phyloP scores from a whole-genome alignment of 2,888 invertebrate species.

The Ditylenchus weischeri region DNA sequence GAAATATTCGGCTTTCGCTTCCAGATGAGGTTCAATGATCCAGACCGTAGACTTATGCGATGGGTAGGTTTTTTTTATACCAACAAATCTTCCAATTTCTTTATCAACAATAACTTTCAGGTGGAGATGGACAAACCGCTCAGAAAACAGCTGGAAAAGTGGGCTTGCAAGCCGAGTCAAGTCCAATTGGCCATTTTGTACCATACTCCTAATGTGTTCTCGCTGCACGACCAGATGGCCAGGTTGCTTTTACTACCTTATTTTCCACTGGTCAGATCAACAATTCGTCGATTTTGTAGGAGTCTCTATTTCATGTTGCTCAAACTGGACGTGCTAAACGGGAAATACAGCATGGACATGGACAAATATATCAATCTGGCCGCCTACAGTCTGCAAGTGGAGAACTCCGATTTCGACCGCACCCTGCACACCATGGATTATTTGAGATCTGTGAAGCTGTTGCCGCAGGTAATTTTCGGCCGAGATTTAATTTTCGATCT shows the following conservation, averaged over 20 bases:
- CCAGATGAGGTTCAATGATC: constrained; percentile 30
- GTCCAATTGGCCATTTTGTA: constrained; percentile 88
- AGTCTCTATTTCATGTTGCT: constrained; percentile 93
- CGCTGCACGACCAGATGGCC: constrained; percentile 87
- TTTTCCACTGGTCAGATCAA: too few relatives aligned
- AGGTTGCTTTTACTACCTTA: constrained; percentile 64
- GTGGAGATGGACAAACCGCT: constrained; percentile 73
- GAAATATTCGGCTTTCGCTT: constrained; percentile 30
- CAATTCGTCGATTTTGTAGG: constrained; percentile 58
- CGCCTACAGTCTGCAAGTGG: constrained; percentile 90
- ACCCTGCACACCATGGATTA: constrained; percentile 87
- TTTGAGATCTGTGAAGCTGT: constrained; percentile 81
- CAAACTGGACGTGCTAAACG: constrained; percentile 89
- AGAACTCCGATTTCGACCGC: constrained; percentile 86
- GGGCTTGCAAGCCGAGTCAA: constrained; percentile 66
- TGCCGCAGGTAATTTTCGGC: constrained; percentile 74
- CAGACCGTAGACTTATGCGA: constrained; percentile 59
- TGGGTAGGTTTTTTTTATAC: constrained; percentile 67
- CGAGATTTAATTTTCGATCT: constrained; percentile 42
- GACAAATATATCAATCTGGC: constrained; percentile 87
- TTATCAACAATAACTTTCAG: constrained; percentile 72
- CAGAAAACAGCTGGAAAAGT: constrained; percentile 88
- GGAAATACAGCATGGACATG: constrained; percentile 70
- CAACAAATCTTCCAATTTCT: constrained; percentile 82
- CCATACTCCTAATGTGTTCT: constrained; percentile 82